Conservation (phyloP, 30 jellyfish, hydroid and myxozoan species). For the Sanderia malayensis region DNA sequence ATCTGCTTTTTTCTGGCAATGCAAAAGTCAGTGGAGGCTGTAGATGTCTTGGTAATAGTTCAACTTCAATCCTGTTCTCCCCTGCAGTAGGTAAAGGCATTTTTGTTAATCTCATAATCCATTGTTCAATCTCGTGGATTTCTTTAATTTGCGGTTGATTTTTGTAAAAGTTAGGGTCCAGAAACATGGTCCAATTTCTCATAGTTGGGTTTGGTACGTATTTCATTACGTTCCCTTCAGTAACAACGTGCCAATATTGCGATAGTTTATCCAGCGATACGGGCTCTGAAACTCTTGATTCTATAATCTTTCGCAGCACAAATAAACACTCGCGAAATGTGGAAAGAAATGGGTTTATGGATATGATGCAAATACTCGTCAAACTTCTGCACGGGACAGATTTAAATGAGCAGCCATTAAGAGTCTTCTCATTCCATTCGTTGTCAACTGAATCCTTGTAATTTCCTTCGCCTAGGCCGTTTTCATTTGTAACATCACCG, state of each 20-base stretch:
- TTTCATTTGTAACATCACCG: neutral
- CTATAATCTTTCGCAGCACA: slow-evolving; percentile 78
- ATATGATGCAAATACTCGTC: slow-evolving; percentile 81
- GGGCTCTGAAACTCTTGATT: slow-evolving; percentile 35
- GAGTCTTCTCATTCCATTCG: neutral
- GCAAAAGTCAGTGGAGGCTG: slow-evolving; percentile 98
- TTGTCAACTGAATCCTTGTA: neutral
- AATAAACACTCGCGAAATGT: slow-evolving; percentile 86
- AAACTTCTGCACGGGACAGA: slow-evolving; percentile 71
- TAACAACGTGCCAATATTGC: slow-evolving; percentile 35
- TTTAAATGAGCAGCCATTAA: slow-evolving; percentile 26
- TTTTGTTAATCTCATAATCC: slow-evolving; percentile 63
- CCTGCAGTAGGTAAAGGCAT: slow-evolving; percentile 88
- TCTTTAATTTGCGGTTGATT: slow-evolving; percentile 38
- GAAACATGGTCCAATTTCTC: slow-evolving; percentile 58
- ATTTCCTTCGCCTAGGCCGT: neutral
- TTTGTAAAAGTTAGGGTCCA: slow-evolving; percentile 28
- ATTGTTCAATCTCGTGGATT: slow-evolving; percentile 61
- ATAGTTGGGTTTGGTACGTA: slow-evolving; percentile 35
- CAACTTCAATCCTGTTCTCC: slow-evolving; percentile 74
- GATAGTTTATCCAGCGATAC: slow-evolving; percentile 26
- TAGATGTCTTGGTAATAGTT: slow-evolving; percentile 81
- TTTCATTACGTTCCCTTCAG: slow-evolving; percentile 35
- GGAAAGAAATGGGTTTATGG: slow-evolving; percentile 78
- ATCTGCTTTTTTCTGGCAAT: slow-evolving; percentile 92